These are phyloP conservation scores for Oreochromis niloticus DNA, from an alignment of 2,113 vertebrate species.

Conservation along the genomic window DNA sequence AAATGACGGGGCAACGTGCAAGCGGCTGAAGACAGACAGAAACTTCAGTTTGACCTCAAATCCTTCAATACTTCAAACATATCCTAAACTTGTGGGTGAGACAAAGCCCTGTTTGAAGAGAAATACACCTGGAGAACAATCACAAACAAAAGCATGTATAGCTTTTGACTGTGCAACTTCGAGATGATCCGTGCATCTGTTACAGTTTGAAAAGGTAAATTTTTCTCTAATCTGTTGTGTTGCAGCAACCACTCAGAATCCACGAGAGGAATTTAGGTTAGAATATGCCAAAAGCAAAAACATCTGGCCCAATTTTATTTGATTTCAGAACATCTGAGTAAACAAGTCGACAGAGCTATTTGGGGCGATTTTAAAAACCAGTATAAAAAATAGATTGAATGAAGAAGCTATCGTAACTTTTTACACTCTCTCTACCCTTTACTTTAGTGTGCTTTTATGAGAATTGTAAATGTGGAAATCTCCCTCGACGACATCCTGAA, in stretches of 20 bases:
- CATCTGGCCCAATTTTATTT: conserved; percentile 8
- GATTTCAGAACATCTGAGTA: not conserved
- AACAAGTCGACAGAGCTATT: not conserved
- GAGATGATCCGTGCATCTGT: not conserved
- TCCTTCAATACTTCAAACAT: conserved; percentile 17
- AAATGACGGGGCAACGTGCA: conserved; percentile 33
- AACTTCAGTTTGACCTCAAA: conserved; percentile 33
- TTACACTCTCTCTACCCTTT: not conserved
- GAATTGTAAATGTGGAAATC: conserved; percentile 12
- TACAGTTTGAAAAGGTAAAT: not conserved
- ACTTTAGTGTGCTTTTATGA: conserved; percentile 16
- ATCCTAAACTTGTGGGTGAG: not conserved
- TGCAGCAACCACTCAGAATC: not conserved
- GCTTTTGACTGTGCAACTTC: not conserved
- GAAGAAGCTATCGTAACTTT: conserved; percentile 1
- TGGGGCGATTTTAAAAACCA: not conserved
- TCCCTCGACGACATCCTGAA: not conserved
- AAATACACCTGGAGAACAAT: not conserved
- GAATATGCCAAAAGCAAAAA: not conserved
- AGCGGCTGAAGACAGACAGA: not conserved
- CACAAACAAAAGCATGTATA: not conserved
- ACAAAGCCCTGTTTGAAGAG: not conserved
- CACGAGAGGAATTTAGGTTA: conserved; percentile 5
- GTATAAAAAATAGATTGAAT: not conserved
- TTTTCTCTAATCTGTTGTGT: not conserved